These are phyloP conservation scores for Hapalemur alaotrensis DNA, from an alignment of 2,797 vertebrate species.

Conservation along the genomic window DNA sequence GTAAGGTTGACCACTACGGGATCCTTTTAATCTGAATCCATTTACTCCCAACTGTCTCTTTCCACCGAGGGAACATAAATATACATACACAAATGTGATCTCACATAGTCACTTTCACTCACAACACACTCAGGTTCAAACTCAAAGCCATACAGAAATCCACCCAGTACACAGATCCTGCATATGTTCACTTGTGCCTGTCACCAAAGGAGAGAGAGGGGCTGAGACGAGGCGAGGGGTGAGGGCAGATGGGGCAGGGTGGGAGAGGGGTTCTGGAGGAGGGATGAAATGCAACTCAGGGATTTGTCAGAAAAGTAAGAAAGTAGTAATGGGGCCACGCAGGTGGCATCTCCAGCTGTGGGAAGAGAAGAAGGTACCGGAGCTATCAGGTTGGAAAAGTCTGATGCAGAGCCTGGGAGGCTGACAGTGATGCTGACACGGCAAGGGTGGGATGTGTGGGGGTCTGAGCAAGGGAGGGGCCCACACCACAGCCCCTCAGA, in stretches of 20 bases:
- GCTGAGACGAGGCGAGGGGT: neutral
- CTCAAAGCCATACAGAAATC: neutral
- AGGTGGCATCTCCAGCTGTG: neutral
- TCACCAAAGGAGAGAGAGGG: neutral
- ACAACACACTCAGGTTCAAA: neutral
- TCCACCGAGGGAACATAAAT: neutral
- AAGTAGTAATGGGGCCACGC: neutral
- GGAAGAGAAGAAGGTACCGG: neutral
- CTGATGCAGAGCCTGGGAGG: neutral
- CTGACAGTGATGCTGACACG: neutral
- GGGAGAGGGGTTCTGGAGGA: neutral
- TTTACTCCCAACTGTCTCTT: neutral
- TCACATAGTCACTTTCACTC: neutral
- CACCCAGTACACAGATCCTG: neutral
- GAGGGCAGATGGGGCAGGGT: neutral
- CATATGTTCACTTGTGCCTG: neutral
- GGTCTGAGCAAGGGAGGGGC: neutral
- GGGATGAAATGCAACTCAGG: neutral
- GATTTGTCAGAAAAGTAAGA: neutral
- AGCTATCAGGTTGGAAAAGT: neutral
- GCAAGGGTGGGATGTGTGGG: neutral
- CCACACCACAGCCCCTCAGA: neutral
- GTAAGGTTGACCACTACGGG: neutral
- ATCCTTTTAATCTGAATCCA: neutral
- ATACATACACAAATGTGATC: neutral